phyloP scores from a whole-genome alignment of 2,797 vertebrate species.

The Sebastes iracundus region DNA sequence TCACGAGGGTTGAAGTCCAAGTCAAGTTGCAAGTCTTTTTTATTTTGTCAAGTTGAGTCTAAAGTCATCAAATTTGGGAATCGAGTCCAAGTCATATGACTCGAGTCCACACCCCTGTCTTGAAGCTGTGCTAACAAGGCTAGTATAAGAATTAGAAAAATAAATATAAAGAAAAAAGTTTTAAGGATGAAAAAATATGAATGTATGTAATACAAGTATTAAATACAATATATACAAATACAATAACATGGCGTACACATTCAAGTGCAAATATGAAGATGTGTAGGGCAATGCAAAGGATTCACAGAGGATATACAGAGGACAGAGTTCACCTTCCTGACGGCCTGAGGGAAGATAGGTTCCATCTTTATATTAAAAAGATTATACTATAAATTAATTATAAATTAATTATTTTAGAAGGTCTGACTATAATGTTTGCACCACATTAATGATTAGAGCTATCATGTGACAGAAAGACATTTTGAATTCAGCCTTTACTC shows the following conservation, averaged over 20 bases:
- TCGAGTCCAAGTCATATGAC: no score
- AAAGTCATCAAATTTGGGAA: no score
- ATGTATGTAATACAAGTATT: not conserved
- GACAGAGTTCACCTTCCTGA: not conserved
- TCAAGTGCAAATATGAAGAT: not conserved
- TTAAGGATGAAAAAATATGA: not conserved
- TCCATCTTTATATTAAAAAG: not conserved
- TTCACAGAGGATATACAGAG: not conserved
- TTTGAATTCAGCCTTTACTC: not conserved
- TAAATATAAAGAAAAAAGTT: not conserved
- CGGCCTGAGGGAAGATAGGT: not conserved
- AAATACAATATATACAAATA: not conserved
- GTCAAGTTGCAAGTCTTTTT: no score
- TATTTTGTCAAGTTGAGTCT: no score
- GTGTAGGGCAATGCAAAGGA: not conserved
- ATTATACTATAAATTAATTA: not conserved
- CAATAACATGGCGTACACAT: not conserved
- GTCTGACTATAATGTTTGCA: not conserved
- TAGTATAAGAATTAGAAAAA: not conserved
- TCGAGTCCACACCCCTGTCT: no score
- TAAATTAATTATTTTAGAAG: not conserved
- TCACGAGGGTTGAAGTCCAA: no score
- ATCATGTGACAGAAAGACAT: not conserved
- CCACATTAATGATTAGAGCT: not conserved
- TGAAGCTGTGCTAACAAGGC: not conserved